Evolutionary conservation across 2,113 vertebrate species (phyloP), one percentile per base, ranked within the genome.

Genomic region (Nycticryphes semicollaris): DNA sequence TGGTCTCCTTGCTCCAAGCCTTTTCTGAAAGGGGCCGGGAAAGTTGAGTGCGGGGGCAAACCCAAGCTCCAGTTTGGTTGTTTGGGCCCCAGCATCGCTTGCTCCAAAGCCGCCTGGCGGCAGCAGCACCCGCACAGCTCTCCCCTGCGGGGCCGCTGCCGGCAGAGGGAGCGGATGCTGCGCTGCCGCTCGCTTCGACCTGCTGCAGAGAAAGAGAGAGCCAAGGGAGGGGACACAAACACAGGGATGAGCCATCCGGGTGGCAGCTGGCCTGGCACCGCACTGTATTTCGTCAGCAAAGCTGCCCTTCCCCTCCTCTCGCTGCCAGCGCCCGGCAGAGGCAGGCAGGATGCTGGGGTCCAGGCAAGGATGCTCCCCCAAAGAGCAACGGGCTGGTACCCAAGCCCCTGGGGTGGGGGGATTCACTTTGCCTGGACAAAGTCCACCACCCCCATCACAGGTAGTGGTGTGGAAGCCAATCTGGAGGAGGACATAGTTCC

Each of bases 201-300:
- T 79, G 64, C 75, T 76, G 81, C 56, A 64, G 87, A 97, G 93
- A 91, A 87, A 94, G 94, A 97, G 96, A 96, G 97, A 94, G 73
- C 62, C 75, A 90, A 75, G 88, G 39, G 30, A 56, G 39, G 39
- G 39, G 39, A 39, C 39, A 48, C 37, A 37, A 14, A 51, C 43
- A n/a, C 56, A 53, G 54, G 82, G 82, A 53, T 1, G 0, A 66
- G 43, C 35, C 90, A 85, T 68, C 8, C 7, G 4, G 25, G 60
- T 1, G 14, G 56, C 77, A 78, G 41, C 84, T 73, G 63, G 60
- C 54, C 72, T 30, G 76, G 50, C 5, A 4, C 39, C 15, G 0
- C 0, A 0, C 48, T 60, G 48, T 20, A 3, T 73, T 84, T 56
- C 30, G 31, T 39, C 73, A 75, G 83, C 73, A 84, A 50, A 94